These are phyloP conservation scores for Cosmopolites sordidus DNA, from an alignment of 2,888 invertebrate species.

Conservation along the genomic window DNA sequence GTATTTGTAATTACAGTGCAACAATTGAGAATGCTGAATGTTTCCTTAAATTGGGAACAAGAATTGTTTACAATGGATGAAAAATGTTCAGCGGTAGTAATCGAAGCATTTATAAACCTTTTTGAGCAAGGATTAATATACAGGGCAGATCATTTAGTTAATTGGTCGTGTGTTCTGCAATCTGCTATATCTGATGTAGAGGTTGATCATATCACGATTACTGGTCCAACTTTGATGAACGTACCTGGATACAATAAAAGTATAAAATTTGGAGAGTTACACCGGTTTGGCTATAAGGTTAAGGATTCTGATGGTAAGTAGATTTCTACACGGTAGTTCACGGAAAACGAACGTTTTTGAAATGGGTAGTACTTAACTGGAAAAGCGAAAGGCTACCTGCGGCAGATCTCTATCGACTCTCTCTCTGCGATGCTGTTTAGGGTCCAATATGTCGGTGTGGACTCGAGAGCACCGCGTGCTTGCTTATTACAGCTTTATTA, in stretches of 20 bases:
- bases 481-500: too few species aligned
- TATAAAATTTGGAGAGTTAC: constrained; percentile 90
- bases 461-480: too few species aligned
- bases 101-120: constrained; percentile 79
- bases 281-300: constrained; percentile 86
- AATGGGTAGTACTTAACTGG: too few species aligned
- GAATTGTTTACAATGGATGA: constrained; percentile 97
- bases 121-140: constrained; percentile 52
- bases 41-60: constrained; percentile 93
- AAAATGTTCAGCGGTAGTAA: constrained; percentile 80
- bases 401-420: too few species aligned
- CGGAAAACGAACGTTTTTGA: too few species aligned
- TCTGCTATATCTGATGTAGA: constrained; percentile 99
- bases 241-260: constrained; percentile 86
- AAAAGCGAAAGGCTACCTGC: too few species aligned
- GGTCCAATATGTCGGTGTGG: too few species aligned
- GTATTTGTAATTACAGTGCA: constrained; percentile 44
- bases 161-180: constrained; percentile 96
- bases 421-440: too few species aligned
- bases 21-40: constrained; percentile 83
- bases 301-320: constrained; percentile 50
- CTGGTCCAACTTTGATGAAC: constrained; percentile 76
- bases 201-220: constrained; percentile 89
- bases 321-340: background rate
- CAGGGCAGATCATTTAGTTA: constrained; percentile 89